Percentiles rank a stretch among this genome's conserved stretches.
These are phyloP conservation scores for Cichlasoma orientale DNA, from an alignment of 2,797 vertebrate species.

Conservation along the genomic window DNA sequence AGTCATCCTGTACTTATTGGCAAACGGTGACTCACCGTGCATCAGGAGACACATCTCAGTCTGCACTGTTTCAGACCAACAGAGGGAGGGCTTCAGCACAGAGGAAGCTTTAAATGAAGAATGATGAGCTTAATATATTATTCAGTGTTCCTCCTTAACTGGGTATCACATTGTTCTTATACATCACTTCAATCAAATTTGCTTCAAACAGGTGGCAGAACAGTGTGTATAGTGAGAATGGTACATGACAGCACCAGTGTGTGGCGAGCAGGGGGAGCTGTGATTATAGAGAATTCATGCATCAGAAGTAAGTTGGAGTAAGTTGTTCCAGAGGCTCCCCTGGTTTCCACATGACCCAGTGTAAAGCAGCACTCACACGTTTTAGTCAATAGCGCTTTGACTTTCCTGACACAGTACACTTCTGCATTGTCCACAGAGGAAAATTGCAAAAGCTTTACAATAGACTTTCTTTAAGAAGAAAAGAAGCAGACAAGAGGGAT, in stretches of 20 bases:
- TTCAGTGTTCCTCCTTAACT: slow-evolving; percentile 12
- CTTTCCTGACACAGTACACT: slow-evolving; percentile 18
- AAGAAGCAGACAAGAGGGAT: background rate
- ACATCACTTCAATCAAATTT: background rate
- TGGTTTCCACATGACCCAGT: background rate
- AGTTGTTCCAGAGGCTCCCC: background rate
- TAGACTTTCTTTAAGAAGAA: slow-evolving; percentile 2
- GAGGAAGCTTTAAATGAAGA: slow-evolving; percentile 5
- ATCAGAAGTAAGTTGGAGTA: slow-evolving; percentile 1
- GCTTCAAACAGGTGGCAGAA: background rate
- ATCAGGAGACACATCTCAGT: background rate
- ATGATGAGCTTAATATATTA: slow-evolving; percentile 7
- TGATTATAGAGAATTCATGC: slow-evolving; percentile 6
- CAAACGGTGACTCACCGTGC: background rate
- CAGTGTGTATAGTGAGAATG: background rate
- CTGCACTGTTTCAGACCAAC: background rate
- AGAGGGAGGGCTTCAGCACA: background rate
- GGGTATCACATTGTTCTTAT: background rate
- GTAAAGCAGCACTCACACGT: background rate
- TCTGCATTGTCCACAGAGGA: slow-evolving; percentile 9
- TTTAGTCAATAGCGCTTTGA: slow-evolving; percentile 21
- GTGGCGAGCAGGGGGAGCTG: background rate
- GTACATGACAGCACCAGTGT: background rate
- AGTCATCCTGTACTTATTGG: background rate
- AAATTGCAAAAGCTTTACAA: slow-evolving; percentile 6